Base-by-base conservation (phyloP, 64 coral and sea anemone genomes). In the Cladopsammia gracilis region DNA sequence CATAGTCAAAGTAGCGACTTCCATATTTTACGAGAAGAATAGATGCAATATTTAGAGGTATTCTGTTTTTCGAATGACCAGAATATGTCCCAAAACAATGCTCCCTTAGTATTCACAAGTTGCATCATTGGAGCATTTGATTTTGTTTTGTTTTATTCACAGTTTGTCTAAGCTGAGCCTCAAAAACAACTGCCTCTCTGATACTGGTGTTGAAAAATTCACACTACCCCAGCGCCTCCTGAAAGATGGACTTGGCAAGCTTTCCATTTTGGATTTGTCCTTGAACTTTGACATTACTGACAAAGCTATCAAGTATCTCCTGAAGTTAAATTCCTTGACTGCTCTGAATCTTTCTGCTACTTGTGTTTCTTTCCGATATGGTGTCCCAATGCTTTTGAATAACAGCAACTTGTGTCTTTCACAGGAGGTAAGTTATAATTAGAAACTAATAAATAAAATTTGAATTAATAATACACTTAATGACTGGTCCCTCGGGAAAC, bases 121-220 rank as follows among this genome's bases (percentile, higher is more conserved):
- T 34, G 34, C 51, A 75, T 34, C 42, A 34, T 51, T 80, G 34
- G 34, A 34, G 34, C 34, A 34, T 34, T 34, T 34, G 34, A 34
- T 34, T 34, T 3, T 49, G 9, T 20, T 73, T 22, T 95, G 56
- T 25, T 76, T 58, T 90, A 91, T 76, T 0, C 20, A 64, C 47
- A 98, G 96, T 9, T 83, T 98, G 20, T 46, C 43, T 75, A 90
- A 78, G 42, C 83, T 98, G 16, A 92, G 88, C 60, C 70, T 98
- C 11, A 95, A 98, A 77, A 75, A 98, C 85, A 98, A 98, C 24
- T 92, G 93, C 25, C 72, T 98, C 4, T 76, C 89, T 70, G 96
- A 95, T 68, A 53, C 73, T 95, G 96, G 91, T 69, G 49, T 98
- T n/a, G 86, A 75, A 47, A 77, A 89, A 18, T 69, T 95, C 22